Conservation (phyloP, 2,113 vertebrate genomes). For the Saccopteryx leptura region DNA sequence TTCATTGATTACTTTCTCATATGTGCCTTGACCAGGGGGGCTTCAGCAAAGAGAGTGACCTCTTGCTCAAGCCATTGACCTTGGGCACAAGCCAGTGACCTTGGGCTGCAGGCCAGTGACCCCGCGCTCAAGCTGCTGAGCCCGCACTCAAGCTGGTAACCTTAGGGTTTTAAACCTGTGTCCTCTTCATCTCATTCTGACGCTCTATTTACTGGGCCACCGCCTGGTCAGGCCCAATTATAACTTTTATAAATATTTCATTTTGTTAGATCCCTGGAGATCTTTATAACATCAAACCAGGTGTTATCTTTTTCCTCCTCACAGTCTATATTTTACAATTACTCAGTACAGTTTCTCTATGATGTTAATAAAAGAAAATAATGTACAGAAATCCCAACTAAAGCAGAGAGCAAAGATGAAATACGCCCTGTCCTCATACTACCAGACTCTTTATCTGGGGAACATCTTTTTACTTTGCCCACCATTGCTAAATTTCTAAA, state of each 20-base stretch:
- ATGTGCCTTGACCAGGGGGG: too few species aligned
- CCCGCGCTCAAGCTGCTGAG: too few species aligned
- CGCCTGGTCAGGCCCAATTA: background rate
- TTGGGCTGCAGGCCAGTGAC: too few species aligned
- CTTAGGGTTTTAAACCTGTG: too few species aligned
- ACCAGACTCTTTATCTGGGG: background rate
- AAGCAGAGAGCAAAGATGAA: conserved; percentile 10
- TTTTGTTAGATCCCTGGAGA: background rate
- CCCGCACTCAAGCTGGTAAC: too few species aligned
- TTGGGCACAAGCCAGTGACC: too few species aligned
- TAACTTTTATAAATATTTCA: conserved; percentile 36
- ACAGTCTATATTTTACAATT: background rate
- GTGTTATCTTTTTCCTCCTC: background rate
- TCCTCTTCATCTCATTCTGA: too few species aligned
- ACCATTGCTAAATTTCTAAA: conserved; percentile 6
- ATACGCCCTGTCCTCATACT: background rate
- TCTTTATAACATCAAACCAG: background rate
- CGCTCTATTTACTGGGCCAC: too few species aligned
- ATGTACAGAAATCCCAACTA: background rate
- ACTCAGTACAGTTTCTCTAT: background rate
- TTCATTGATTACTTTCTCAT: too few species aligned
- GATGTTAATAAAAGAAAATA: conserved; percentile 56
- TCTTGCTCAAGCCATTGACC: too few species aligned
- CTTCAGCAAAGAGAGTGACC: too few species aligned
- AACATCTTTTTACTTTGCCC: background rate